A percentile compares a stretch with the other conserved stretches of the same genome.
These are phyloP conservation scores for Formica aserva DNA, from an alignment of 2,888 invertebrate species.

Conservation along the genomic window DNA sequence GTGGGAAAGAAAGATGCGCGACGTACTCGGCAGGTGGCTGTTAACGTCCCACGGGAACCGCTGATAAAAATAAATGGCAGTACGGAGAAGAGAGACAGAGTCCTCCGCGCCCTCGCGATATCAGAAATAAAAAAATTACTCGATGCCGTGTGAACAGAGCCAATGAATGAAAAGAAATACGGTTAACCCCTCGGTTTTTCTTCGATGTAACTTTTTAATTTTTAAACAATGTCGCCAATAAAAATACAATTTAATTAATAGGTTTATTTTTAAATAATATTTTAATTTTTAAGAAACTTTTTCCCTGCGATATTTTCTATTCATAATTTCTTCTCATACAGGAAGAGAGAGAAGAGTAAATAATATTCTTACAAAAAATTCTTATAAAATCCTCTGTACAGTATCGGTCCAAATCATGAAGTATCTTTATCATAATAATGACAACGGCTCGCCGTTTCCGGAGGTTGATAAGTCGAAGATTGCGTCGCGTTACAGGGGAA, in stretches of 20 bases:
- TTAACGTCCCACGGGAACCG: constrained; percentile 78
- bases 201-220: not conserved
- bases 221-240: not conserved
- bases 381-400: constrained; percentile 5
- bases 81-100: constrained; percentile 73
- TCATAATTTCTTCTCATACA: not conserved
- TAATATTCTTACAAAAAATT: not conserved
- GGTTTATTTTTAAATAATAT: not conserved
- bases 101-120: constrained; percentile 70
- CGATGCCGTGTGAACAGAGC: constrained; percentile 73
- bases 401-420: not conserved
- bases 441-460: constrained; percentile 47
- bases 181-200: not conserved
- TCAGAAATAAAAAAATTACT: constrained; percentile 85
- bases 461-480: constrained; percentile 82
- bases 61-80: constrained; percentile 85
- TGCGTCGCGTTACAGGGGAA: constrained; percentile 75
- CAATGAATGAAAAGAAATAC: constrained; percentile 70
- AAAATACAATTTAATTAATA: not conserved
- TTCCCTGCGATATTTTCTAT: not conserved
- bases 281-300: not conserved
- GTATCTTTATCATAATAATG: not conserved
- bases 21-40: constrained; percentile 74
- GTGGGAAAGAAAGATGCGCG: constrained; percentile 52
- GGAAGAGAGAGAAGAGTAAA: not conserved